Conservation (phyloP, 2,888 invertebrate species). For the Drosophila birchii region DNA sequence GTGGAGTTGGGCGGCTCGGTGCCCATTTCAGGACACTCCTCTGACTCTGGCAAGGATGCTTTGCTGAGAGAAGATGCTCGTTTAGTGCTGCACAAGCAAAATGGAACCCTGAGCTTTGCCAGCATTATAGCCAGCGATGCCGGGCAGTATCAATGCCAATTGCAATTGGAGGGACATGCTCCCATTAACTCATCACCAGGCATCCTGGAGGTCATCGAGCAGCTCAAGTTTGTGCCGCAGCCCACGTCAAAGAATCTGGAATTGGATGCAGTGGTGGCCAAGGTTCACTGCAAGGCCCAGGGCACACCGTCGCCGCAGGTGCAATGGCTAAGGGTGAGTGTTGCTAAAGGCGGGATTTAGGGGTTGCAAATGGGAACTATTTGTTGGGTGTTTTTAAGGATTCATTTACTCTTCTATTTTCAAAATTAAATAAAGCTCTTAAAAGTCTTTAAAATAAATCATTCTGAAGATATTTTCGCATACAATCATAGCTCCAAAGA, state of each 20-base stretch:
- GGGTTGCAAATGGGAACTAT: neutral
- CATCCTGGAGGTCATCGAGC: constrained; percentile 86
- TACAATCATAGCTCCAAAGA: neutral
- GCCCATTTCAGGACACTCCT: constrained; percentile 52
- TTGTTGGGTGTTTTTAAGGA: neutral
- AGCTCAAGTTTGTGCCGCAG: constrained; percentile 92
- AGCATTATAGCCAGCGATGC: constrained; percentile 83
- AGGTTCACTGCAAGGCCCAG: constrained; percentile 95
- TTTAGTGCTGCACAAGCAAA: constrained; percentile 79
- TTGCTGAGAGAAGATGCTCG: constrained; percentile 82
- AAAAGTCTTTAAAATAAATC: neutral
- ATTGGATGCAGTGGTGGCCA: constrained; percentile 90
- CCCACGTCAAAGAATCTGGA: constrained; percentile 94
- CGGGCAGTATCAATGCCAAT: constrained; percentile 84
- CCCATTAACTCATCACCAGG: constrained; percentile 79
- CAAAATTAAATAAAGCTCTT: neutral
- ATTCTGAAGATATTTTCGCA: neutral
- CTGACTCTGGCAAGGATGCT: constrained; percentile 69
- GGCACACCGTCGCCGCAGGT: constrained; percentile 87
- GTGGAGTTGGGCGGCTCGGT: constrained; percentile 71
- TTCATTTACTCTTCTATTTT: neutral
- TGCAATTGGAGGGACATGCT: constrained; percentile 83
- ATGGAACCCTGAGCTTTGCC: constrained; percentile 83
- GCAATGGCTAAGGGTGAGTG: constrained; percentile 85
- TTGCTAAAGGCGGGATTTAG: neutral